These are phyloP conservation scores for Drosophila grimshawi DNA, from an alignment of 1,140 invertebrate species.

Conservation along the genomic window DNA sequence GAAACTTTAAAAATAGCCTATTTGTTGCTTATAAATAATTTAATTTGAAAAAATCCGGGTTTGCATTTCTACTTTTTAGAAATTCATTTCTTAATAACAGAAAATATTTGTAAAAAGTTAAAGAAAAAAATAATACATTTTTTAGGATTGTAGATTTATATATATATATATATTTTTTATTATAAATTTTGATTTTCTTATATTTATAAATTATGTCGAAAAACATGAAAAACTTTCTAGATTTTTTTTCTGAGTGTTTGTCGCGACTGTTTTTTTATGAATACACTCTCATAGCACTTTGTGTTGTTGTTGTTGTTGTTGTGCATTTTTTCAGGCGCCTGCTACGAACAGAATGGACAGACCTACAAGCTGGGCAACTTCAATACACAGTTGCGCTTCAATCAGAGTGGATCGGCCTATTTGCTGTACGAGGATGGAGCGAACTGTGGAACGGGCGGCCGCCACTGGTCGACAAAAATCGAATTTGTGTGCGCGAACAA, in stretches of 20 bases:
- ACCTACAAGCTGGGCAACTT: constrained; percentile 83
- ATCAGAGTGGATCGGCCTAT: constrained; percentile 85
- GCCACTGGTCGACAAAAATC: constrained; percentile 85
- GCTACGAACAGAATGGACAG: constrained; percentile 60
- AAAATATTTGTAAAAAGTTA: too few relatives aligned
- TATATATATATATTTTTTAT: too few relatives aligned
- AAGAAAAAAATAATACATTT: too few relatives aligned
- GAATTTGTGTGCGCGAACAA: constrained; percentile 85
- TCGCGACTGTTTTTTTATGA: constrained; percentile 25
- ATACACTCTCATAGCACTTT: not conserved
- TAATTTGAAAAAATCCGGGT: too few relatives aligned
- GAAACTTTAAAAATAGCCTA: too few relatives aligned
- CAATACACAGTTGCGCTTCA: constrained; percentile 85
- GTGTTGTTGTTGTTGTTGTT: constrained; percentile 11
- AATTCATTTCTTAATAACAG: too few relatives aligned
- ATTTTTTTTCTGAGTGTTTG: not conserved
- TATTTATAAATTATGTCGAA: not conserved
- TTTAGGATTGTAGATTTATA: too few relatives aligned
- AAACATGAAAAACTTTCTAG: too few relatives aligned
- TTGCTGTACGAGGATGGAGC: constrained; percentile 85
- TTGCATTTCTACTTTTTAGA: too few relatives aligned
- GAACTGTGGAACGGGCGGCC: constrained; percentile 65
- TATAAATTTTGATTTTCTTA: too few relatives aligned
- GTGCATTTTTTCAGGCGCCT: constrained; percentile 73
- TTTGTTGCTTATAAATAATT: too few relatives aligned